Evolutionary conservation across 2,797 vertebrate species (phyloP), one percentile per base, ranked within the genome.

Genomic region (Crocidura indochinensis): DNA sequence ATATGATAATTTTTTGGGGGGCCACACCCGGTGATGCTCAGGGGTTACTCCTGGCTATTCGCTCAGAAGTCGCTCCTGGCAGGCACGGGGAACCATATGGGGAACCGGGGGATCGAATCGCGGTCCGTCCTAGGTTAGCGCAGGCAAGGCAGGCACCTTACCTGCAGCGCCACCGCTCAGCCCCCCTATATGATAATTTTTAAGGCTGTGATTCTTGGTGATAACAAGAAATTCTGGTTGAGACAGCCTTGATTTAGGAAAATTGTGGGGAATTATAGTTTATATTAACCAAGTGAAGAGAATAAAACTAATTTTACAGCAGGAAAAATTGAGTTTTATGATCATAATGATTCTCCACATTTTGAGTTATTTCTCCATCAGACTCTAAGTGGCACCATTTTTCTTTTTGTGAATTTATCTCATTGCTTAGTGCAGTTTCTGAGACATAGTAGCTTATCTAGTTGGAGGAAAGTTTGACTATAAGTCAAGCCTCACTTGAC

Each of bases 381-480:
- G 49, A 51, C 49, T 51, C 10, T 51, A 15, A 51, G 14, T 1
- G 6, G 68, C 2, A 19, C 4, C 17, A 67, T n/a, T 44, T 14
- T 56, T 62, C 65, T 75, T 60, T 85, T 22, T 82, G 20, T 86
- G 10, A 44, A 46, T 86, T 74, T 69, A 62, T 85, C 75, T 9
- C 17, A 46, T 20, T 15, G 53, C 53, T 44, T 2, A 51, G 29
- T 29, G 77, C 7, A n/a, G 29, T 68, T 68, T 71, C 76, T 62
- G 71, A 49, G 51, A 53, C 4, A 4, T 14, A 1, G 1, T 27
- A 87, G n/a, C 7, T 87, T 73, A 80, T 74, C 26, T 85, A 27
- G 24, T 75, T 82, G 84, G 77, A 92, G 44, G 65, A 75, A 65
- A 79, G 29, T 69, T 75, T 84, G 68, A 65, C 9, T 44, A 62